phyloP scores from a whole-genome alignment of 2,797 vertebrate species.

The Parauchenoglanis punctatus region DNA sequence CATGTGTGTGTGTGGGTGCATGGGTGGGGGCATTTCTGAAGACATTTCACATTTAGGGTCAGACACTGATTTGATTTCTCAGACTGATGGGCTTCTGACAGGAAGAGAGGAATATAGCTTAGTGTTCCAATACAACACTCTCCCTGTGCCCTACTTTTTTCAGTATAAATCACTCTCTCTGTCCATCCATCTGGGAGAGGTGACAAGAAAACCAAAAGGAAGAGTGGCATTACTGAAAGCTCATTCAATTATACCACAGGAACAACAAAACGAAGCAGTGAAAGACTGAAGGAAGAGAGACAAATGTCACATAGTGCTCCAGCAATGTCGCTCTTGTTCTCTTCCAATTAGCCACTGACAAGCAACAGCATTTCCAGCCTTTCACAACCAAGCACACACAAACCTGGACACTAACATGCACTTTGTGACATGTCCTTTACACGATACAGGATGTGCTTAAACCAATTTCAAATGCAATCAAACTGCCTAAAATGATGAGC shows the following conservation, averaged over 20 bases:
- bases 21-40: background rate
- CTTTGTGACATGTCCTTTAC: background rate
- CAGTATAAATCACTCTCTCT: conserved; percentile 5
- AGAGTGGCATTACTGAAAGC: conserved; percentile 20
- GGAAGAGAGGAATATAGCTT: conserved; percentile 18
- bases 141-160: conserved; percentile 9
- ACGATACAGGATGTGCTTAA: background rate
- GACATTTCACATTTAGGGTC: conserved; percentile 29
- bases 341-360: conserved; percentile 36
- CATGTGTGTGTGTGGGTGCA: background rate
- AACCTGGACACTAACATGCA: background rate
- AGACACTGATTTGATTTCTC: conserved; percentile 36
- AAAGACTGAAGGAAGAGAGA: conserved; percentile 27
- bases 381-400: background rate
- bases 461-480: conserved; percentile 27
- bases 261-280: background rate
- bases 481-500: background rate
- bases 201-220: conserved; percentile 20
- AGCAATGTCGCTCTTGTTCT: conserved; percentile 6
- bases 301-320: conserved; percentile 4
- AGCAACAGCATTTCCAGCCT: conserved; percentile 11
- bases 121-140: conserved; percentile 8
- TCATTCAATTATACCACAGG: conserved; percentile 30
- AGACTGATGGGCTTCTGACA: conserved; percentile 27
- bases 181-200: conserved; percentile 8